Conservation (phyloP, 2,113 vertebrate species). For the Arizona elegans region DNA sequence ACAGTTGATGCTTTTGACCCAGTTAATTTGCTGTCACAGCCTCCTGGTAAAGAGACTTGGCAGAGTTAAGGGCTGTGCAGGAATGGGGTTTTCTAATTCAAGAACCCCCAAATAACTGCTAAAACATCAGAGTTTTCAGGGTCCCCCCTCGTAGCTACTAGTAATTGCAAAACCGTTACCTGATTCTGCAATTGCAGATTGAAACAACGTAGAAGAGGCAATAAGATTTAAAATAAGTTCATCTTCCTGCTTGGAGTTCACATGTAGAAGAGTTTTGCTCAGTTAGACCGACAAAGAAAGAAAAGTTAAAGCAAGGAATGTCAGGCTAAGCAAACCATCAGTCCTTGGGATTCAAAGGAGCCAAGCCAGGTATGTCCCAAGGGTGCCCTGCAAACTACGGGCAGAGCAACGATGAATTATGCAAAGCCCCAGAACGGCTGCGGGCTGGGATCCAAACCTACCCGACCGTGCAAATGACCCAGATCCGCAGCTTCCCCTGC, state of each 20-base stretch:
- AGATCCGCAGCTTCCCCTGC: slow-evolving; percentile 36
- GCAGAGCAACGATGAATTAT: background rate
- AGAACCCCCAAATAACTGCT: background rate
- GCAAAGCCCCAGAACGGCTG: background rate
- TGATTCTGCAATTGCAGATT: too few relatives aligned
- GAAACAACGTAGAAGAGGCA: background rate
- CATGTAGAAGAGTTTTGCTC: background rate
- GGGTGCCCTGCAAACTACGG: background rate
- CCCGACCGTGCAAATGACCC: background rate
- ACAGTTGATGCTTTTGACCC: background rate
- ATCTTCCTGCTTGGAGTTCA: background rate
- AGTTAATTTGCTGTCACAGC: background rate
- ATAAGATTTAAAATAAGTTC: background rate
- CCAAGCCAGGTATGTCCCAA: background rate
- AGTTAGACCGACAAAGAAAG: background rate
- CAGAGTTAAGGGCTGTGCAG: background rate
- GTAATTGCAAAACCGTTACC: background rate
- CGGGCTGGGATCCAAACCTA: background rate
- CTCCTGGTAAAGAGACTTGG: background rate
- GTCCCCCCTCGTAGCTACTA: background rate
- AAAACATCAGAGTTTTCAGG: background rate
- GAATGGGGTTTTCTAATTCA: background rate
- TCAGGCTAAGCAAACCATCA: background rate
- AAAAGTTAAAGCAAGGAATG: background rate
- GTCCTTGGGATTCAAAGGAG: background rate